Evolutionary conservation across 2,888 invertebrate genomes (phyloP).

Genomic region (Cataglyphis cursor): DNA sequence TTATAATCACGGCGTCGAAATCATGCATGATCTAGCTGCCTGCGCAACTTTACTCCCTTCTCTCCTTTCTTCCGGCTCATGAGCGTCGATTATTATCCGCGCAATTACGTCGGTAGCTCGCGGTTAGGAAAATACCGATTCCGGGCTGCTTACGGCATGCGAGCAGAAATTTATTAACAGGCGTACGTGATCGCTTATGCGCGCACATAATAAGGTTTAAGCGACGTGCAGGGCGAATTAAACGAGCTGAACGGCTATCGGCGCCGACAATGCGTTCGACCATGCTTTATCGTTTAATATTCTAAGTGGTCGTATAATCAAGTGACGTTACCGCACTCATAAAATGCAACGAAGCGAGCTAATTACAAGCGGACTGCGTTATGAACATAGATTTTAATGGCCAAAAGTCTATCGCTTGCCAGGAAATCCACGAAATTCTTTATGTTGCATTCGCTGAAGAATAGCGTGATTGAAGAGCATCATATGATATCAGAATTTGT

Average conservation of each 20-base stretch:
- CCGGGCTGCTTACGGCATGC: conserved; percentile 56
- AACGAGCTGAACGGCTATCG: conserved; percentile 56
- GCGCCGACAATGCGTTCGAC: conserved; percentile 56
- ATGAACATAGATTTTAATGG: conserved; percentile 44
- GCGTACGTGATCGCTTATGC: conserved; percentile 49
- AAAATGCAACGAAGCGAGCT: conserved; percentile 70
- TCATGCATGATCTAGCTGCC: conserved; percentile 48
- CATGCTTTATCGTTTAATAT: conserved; percentile 79
- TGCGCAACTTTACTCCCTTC: conserved; percentile 42
- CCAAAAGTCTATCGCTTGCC: conserved; percentile 7
- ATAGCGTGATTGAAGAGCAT: not conserved
- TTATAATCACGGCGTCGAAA: conserved; percentile 41
- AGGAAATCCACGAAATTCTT: conserved; percentile 40
- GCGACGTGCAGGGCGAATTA: conserved; percentile 51
- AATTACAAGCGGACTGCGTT: conserved; percentile 60
- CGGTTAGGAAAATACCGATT: conserved; percentile 60
- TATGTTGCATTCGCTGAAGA: not conserved
- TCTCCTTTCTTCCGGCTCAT: conserved; percentile 49
- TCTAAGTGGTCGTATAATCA: conserved; percentile 68
- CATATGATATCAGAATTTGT: not conserved
- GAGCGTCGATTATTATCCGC: conserved; percentile 62
- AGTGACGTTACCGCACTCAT: conserved; percentile 69
- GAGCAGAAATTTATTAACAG: conserved; percentile 66
- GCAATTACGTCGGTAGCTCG: conserved; percentile 47
- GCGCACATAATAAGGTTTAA: conserved; percentile 55